Percentiles rank a stretch among this genome's conserved stretches.
Evolutionary conservation across 1,140 invertebrate species (phyloP).

Genomic region (Bombus confusus): DNA sequence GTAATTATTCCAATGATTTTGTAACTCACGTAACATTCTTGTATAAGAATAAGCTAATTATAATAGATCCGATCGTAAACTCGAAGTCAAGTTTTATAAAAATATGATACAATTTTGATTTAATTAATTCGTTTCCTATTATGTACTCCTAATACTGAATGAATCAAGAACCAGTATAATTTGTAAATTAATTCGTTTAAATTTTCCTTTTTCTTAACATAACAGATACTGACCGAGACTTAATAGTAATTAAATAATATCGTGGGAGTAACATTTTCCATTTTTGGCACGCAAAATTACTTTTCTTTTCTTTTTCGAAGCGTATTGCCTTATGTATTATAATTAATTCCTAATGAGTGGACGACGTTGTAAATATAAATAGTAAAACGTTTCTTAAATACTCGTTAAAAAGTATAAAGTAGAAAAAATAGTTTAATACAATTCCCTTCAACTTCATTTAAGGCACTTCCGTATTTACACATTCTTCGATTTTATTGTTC

Average conservation of each 20-base stretch:
- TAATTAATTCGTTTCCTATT: not conserved
- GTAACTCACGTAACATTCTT: not conserved
- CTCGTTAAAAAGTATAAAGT: conserved; percentile 25
- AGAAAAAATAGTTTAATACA: conserved; percentile 55
- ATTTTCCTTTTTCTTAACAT: not conserved
- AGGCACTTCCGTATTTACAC: conserved; percentile 62
- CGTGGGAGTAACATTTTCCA: conserved; percentile 16
- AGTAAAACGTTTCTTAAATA: conserved; percentile 35
- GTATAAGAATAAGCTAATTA: conserved; percentile 25
- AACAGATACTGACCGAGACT: conserved; percentile 15
- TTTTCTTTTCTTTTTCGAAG: not conserved
- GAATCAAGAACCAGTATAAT: conserved; percentile 1
- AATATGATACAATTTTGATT: conserved; percentile 19
- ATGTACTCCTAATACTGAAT: conserved; percentile 37
- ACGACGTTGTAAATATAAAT: conserved; percentile 26
- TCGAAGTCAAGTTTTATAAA: conserved; percentile 27
- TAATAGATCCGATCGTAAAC: not conserved
- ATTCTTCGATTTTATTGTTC: not conserved
- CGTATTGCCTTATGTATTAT: not conserved
- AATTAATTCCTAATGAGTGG: not conserved
- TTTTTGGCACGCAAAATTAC: conserved; percentile 33
- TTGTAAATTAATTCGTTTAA: not conserved
- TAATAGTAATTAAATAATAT: conserved; percentile 32
- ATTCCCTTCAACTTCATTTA: conserved; percentile 28
- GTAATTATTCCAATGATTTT: not conserved